Percentiles rank a stretch among this genome's conserved stretches.
These are phyloP conservation scores for Cremastinae sp. DNA, from an alignment of 2,888 invertebrate genomes.

Conservation along the genomic window DNA sequence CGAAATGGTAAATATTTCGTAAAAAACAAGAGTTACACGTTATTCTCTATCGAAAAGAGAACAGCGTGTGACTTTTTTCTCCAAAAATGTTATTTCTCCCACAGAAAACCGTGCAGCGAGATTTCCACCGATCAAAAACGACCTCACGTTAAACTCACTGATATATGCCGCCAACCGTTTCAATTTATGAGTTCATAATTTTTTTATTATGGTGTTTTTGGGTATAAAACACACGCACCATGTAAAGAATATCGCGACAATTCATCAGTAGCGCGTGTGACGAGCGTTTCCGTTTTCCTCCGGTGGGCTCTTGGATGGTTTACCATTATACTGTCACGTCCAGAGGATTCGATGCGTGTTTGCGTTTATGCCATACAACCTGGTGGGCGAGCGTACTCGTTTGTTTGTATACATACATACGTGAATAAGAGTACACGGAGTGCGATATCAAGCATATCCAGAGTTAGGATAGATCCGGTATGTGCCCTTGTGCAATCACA, in stretches of 20 bases:
- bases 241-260: slow-evolving; percentile 6
- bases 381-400: too few relatives aligned
- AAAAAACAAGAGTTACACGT: too few relatives aligned
- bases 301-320: not conserved
- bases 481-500: slow-evolving; percentile 50
- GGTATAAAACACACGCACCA: slow-evolving; percentile 2
- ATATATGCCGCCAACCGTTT: too few relatives aligned
- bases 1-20: too few relatives aligned
- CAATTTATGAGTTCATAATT: too few relatives aligned
- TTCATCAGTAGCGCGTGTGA: slow-evolving; percentile 21
- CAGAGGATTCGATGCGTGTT: slow-evolving; percentile 24
- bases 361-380: slow-evolving; percentile 5
- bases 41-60: too few relatives aligned
- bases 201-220: too few relatives aligned
- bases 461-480: slow-evolving; percentile 38
- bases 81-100: too few relatives aligned
- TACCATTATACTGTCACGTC: slow-evolving; percentile 32
- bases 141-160: too few relatives aligned
- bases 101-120: too few relatives aligned
- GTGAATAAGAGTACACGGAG: slow-evolving; percentile 9
- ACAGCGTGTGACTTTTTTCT: too few relatives aligned
- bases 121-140: too few relatives aligned
- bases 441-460: slow-evolving; percentile 39
- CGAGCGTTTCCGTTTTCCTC: slow-evolving; percentile 21
- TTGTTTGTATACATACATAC: slow-evolving; percentile 7